Conservation (phyloP, 1,140 invertebrate genomes). For the Platyscapa corneri region DNA sequence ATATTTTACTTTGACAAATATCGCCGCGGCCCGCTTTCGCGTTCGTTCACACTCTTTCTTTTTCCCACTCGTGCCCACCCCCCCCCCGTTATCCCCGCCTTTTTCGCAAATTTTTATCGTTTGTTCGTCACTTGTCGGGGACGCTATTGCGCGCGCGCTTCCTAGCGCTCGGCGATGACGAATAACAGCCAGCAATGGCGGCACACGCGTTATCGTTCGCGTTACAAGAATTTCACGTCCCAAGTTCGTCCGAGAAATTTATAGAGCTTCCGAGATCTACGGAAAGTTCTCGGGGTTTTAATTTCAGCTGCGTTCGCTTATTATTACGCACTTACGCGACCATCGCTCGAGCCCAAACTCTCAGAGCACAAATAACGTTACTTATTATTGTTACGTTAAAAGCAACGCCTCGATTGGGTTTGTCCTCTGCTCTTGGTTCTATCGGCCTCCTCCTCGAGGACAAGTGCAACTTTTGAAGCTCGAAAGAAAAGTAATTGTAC, state of each 20-base stretch:
- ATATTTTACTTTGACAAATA: constrained; percentile 52
- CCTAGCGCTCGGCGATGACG: background rate
- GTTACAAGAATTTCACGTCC: background rate
- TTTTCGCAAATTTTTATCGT: constrained; percentile 27
- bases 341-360: too few species aligned
- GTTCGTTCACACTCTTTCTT: constrained; percentile 40
- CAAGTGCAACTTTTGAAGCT: too few species aligned
- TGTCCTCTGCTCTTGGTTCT: too few species aligned
- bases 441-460: too few species aligned
- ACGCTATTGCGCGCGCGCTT: constrained; percentile 29
- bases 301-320: background rate
- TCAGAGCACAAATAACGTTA: too few species aligned
- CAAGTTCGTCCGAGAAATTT: background rate
- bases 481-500: too few species aligned
- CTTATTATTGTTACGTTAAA: too few species aligned
- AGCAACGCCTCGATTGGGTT: too few species aligned
- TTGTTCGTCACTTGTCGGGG: constrained; percentile 29
- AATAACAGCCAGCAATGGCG: background rate
- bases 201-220: background rate
- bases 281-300: background rate
- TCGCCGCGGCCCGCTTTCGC: constrained; percentile 9
- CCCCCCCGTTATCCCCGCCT: background rate
- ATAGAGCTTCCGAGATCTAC: background rate
- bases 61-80: too few species aligned
- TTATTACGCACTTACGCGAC: background rate